Evolutionary conservation across 2,888 invertebrate species (phyloP), one percentile per base, ranked within the genome.

Genomic region (Stenchaetothrips biformis): DNA sequence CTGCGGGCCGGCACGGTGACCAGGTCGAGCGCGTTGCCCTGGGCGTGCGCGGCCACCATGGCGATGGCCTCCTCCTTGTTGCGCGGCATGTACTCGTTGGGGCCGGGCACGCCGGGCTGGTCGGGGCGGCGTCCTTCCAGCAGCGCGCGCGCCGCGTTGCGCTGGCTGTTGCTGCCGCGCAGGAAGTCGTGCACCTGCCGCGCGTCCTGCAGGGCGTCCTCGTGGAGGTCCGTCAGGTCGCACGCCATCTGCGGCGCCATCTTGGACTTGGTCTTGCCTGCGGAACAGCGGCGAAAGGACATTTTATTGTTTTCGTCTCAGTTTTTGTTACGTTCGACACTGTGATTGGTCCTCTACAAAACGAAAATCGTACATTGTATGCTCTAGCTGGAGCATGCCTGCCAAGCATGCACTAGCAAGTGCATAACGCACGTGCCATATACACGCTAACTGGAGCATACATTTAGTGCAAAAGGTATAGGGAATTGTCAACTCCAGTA

Each of bases 81-180:
- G 25, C 67, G 25, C 9, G 67, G 67, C 67, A 74, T 1, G 67
- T 74, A 74, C 67, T 74, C 67, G 67, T 11, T 11, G 25, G 67
- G 67, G 67, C 67, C 67, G 67, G 67, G 67, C 67, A 74, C 67
- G 67, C 67, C 67, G 67, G 67, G 67, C 67, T 25, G 67, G 67
- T 74, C 67, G 21, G 67, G 67, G 9, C 67, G 67, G 21, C 67
- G 67, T 3, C 67, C 67, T 25, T 74, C 67, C 21, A 74, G 25
- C 21, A 74, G 67, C 67, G 67, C 67, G 21, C 67, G 67, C 67
- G 67, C 67, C 67, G 67, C 67, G 25, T 25, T 74, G 6, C 67
- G 67, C 67, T 74, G 67, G 21, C 67, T 21, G 67, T 25, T 25
- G 21, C 11, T n/a, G 67, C 67, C 67, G 21, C 67, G 67, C 6